Conservation (phyloP, 2,113 vertebrate species). For the Rhadina sibilatrix region DNA sequence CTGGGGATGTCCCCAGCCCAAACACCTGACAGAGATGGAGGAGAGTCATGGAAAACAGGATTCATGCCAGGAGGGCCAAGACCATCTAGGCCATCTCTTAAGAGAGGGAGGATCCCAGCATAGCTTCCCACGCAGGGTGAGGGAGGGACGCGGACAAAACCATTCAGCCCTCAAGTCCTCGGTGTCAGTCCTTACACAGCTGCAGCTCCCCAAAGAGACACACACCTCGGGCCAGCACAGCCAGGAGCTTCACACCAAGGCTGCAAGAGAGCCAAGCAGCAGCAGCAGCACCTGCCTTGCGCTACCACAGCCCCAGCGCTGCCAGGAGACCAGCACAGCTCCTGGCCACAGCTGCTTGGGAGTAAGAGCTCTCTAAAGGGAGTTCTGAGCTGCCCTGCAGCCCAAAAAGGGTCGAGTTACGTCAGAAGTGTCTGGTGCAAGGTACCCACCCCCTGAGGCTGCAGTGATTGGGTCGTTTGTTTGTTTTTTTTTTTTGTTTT, state of each 20-base stretch:
- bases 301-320: background rate
- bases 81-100: background rate
- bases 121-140: background rate
- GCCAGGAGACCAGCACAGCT: background rate
- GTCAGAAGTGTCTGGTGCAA: background rate
- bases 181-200: background rate
- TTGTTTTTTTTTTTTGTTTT: no score
- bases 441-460: background rate
- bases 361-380: background rate
- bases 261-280: background rate
- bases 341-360: background rate
- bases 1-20: constrained; percentile 4
- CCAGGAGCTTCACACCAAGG: background rate
- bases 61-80: background rate
- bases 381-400: background rate
- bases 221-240: background rate
- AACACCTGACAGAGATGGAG: background rate
- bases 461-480: background rate
- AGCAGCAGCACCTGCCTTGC: background rate
- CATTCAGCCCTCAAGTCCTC: background rate
- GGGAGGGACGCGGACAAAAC: background rate
- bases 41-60: background rate
- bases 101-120: background rate
- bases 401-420: background rate
- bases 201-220: background rate